A percentile compares a stretch with the other conserved stretches of the same genome.
These are phyloP conservation scores for Aphaenogaster ashmeadi DNA, from an alignment of 1,140 invertebrate genomes.

Conservation along the genomic window DNA sequence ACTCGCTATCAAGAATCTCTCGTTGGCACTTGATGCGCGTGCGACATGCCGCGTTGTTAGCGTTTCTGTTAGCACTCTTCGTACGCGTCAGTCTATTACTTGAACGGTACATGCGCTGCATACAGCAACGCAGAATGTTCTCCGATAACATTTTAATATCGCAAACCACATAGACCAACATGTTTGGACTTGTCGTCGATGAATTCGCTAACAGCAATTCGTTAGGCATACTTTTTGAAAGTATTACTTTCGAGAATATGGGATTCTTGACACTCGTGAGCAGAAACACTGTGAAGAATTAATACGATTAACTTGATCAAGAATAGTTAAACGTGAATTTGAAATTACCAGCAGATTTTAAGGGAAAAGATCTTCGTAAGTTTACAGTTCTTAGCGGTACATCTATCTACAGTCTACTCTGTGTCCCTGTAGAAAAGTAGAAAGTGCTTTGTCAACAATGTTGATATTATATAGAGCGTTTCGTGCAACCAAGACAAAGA, in stretches of 20 bases:
- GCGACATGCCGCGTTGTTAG: conserved; percentile 34
- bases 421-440: neutral
- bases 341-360: neutral
- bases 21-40: conserved; percentile 36
- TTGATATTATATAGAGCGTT: neutral
- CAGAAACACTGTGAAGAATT: neutral
- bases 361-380: neutral
- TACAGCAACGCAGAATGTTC: neutral
- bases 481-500: neutral
- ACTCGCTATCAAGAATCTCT: conserved; percentile 52
- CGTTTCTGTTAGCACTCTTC: conserved; percentile 30
- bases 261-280: neutral
- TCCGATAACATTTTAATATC: conserved; percentile 27
- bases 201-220: neutral
- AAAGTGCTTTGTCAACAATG: neutral
- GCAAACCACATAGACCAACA: neutral
- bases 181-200: neutral
- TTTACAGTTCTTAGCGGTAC: neutral
- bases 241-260: neutral
- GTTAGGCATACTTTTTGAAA: neutral
- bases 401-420: neutral
- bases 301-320: neutral
- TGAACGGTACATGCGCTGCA: neutral
- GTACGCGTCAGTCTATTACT: neutral
- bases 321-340: neutral